Conservation (phyloP, 2,888 invertebrate genomes). For the Luffia ferchaultella region DNA sequence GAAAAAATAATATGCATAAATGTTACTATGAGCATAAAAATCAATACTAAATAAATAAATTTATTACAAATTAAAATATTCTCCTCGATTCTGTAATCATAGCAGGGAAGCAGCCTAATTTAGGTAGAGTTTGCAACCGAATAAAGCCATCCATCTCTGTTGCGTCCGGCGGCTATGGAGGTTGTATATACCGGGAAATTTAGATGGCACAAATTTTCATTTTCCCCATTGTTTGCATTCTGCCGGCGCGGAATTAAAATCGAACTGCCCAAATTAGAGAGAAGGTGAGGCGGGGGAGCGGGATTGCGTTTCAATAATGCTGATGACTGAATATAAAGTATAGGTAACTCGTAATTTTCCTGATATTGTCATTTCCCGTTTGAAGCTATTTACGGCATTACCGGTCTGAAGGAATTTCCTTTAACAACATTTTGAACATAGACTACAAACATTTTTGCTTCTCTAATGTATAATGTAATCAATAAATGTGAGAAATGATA, state of each 20-base stretch:
- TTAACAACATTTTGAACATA: too few species aligned
- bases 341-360: neutral
- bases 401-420: too few species aligned
- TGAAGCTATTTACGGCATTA: too few species aligned
- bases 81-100: neutral
- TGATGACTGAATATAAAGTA: conserved; percentile 13
- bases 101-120: neutral
- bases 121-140: neutral
- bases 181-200: neutral
- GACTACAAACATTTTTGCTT: too few species aligned
- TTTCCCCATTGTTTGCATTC: conserved; percentile 28
- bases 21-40: too few species aligned
- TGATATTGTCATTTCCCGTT: too few species aligned
- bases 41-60: too few species aligned
- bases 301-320: conserved; percentile 26
- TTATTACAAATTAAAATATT: too few species aligned
- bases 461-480: too few species aligned
- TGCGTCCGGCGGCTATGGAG: neutral
- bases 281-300: too few species aligned
- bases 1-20: too few species aligned
- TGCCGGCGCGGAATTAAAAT: conserved; percentile 33
- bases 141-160: neutral
- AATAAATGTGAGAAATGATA: too few species aligned
- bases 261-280: conserved; percentile 28
- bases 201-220: conserved; percentile 19